A percentile compares a stretch with the other conserved stretches of the same genome.
Conservation (phyloP, 1,140 invertebrate genomes). For the Druon quercuslanigerum region DNA sequence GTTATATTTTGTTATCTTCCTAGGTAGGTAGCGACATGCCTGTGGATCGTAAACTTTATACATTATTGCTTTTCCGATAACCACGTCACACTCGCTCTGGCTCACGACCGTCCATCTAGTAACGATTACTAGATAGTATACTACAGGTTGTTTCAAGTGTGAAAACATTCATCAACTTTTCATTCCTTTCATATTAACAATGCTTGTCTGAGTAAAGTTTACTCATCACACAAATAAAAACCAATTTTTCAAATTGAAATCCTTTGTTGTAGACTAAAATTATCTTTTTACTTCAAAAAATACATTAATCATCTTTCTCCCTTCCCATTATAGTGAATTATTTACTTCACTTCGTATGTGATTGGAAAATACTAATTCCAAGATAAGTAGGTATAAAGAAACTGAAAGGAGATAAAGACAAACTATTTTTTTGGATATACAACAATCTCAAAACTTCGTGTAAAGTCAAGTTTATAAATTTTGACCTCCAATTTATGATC, state of each 20-base stretch:
- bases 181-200: neutral
- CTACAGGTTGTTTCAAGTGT: constrained; percentile 46
- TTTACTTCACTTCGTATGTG: too few relatives aligned
- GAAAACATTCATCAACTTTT: constrained; percentile 37
- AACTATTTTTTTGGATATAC: too few relatives aligned
- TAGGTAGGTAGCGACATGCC: constrained; percentile 57
- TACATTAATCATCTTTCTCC: too few relatives aligned
- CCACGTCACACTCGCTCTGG: constrained; percentile 59
- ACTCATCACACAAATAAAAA: neutral
- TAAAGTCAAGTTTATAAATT: too few relatives aligned
- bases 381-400: too few relatives aligned
- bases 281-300: too few relatives aligned
- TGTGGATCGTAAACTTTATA: constrained; percentile 71
- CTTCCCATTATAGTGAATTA: too few relatives aligned
- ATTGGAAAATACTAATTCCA: too few relatives aligned
- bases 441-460: too few relatives aligned
- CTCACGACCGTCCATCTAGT: constrained; percentile 53
- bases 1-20: constrained; percentile 63
- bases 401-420: too few relatives aligned
- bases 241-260: neutral
- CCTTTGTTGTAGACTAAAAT: neutral
- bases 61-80: constrained; percentile 75
- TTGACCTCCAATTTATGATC: too few relatives aligned
- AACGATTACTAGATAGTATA: constrained; percentile 52
- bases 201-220: neutral